Conservation (phyloP, 2,888 invertebrate genomes). For the Yponomeuta plumbellus region DNA sequence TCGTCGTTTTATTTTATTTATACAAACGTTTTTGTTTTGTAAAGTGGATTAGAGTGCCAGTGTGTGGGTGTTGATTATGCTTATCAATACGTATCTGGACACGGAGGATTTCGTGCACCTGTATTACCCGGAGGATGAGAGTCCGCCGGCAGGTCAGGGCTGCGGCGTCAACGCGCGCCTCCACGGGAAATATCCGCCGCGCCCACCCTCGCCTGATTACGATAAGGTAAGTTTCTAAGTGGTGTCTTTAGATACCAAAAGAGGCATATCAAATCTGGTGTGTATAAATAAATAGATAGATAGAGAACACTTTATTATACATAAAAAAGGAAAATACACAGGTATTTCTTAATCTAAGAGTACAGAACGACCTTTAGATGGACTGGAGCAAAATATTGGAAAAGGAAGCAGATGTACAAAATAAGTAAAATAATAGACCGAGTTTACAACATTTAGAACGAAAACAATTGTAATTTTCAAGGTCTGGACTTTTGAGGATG, state of each 20-base stretch:
- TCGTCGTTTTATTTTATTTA: slow-evolving; percentile 40
- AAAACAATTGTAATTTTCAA: too few relatives aligned
- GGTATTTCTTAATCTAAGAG: too few relatives aligned
- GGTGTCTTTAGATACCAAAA: background rate
- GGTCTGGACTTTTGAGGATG: too few relatives aligned
- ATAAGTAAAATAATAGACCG: too few relatives aligned
- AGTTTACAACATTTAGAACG: too few relatives aligned
- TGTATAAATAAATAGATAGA: too few relatives aligned
- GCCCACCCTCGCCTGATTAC: slow-evolving; percentile 65
- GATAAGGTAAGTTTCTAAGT: slow-evolving; percentile 48
- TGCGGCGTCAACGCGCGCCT: slow-evolving; percentile 68
- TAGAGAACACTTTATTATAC: too few relatives aligned
- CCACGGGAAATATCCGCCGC: slow-evolving; percentile 63
- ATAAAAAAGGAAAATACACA: too few relatives aligned
- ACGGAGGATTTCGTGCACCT: slow-evolving; percentile 75
- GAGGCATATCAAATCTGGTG: too few relatives aligned
- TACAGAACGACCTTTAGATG: too few relatives aligned
- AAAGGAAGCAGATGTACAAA: too few relatives aligned
- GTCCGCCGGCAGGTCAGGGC: slow-evolving; percentile 46
- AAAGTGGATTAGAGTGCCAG: slow-evolving; percentile 12
- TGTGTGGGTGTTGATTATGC: slow-evolving; percentile 55
- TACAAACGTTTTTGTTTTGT: background rate
- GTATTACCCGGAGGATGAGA: slow-evolving; percentile 71
- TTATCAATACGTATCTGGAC: slow-evolving; percentile 73
- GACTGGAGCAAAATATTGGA: too few relatives aligned